Evolutionary conservation across 2,113 vertebrate genomes (phyloP).

Genomic region (Cichladusa arquata): DNA sequence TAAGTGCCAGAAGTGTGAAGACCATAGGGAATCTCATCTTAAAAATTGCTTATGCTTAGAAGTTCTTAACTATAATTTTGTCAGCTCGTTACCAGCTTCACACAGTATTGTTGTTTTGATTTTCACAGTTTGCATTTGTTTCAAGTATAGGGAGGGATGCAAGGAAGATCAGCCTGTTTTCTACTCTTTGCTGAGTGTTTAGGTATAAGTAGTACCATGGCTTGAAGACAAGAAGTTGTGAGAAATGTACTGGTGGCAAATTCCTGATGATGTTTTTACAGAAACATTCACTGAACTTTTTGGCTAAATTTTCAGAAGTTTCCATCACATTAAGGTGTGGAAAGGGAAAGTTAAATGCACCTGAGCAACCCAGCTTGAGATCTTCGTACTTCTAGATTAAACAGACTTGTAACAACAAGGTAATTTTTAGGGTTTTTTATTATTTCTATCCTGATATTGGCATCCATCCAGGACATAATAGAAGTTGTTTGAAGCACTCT

Average conservation of each 20-base stretch:
- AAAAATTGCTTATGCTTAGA: background rate
- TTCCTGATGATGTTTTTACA: background rate
- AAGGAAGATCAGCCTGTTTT: background rate
- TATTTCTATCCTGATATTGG: background rate
- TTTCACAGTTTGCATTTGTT: constrained; percentile 17
- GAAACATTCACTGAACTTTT: background rate
- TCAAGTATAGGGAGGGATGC: background rate
- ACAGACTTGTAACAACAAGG: background rate
- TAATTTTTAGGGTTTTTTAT: background rate
- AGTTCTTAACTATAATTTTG: background rate
- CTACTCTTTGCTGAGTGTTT: background rate
- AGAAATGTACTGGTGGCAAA: background rate
- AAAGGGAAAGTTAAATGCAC: background rate
- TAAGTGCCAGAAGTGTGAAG: background rate
- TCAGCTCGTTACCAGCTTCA: background rate
- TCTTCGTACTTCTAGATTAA: background rate
- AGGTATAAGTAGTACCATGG: background rate
- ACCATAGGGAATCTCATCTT: background rate
- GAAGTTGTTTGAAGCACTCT: background rate
- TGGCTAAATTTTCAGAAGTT: background rate
- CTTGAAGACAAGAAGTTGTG: background rate
- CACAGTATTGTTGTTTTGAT: background rate
- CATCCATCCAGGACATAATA: background rate
- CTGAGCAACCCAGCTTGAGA: background rate
- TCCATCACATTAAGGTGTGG: background rate